A percentile compares a stretch with the other conserved stretches of the same genome.
Conservation (phyloP, 2,113 vertebrate genomes). For the Podarcis raffonei region DNA sequence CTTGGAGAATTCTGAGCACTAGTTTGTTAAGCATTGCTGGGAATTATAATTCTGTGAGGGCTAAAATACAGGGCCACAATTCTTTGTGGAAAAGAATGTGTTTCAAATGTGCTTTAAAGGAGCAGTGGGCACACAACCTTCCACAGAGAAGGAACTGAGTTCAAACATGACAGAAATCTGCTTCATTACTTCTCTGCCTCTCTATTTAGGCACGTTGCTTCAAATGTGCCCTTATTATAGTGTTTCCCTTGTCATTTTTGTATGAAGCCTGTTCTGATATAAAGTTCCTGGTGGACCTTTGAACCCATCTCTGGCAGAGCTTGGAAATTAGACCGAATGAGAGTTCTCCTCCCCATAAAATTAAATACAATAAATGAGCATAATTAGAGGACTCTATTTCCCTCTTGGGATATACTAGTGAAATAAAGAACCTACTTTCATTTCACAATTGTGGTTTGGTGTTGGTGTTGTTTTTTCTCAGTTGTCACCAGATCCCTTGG, state of each 20-base stretch:
- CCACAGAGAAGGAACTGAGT: constrained; percentile 20
- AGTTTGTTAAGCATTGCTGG: too few species aligned
- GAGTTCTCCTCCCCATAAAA: constrained; percentile 61
- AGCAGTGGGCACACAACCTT: neutral
- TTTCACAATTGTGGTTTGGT: constrained; percentile 39
- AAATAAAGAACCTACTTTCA: constrained; percentile 41
- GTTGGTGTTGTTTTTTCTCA: constrained; percentile 1
- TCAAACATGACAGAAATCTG: neutral
- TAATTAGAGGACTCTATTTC: constrained; percentile 52
- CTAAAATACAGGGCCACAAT: too few species aligned
- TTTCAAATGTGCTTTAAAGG: too few species aligned
- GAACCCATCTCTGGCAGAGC: constrained; percentile 50
- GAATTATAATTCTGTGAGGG: too few species aligned
- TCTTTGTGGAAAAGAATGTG: too few species aligned
- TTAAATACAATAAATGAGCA: constrained; percentile 61
- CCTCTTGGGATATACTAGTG: constrained; percentile 50
- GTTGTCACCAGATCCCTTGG: constrained; percentile 8
- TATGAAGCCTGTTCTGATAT: constrained; percentile 40
- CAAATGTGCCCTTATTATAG: neutral
- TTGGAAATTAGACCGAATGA: constrained; percentile 67
- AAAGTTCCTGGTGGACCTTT: constrained; percentile 62
- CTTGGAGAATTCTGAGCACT: too few species aligned
- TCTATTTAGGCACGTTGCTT: neutral
- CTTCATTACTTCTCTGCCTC: constrained; percentile 1
- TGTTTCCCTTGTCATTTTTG: constrained; percentile 47